A percentile compares a stretch with the other conserved stretches of the same genome.
Conservation (phyloP, 2,797 vertebrate species). For the Pristis pectinata region DNA sequence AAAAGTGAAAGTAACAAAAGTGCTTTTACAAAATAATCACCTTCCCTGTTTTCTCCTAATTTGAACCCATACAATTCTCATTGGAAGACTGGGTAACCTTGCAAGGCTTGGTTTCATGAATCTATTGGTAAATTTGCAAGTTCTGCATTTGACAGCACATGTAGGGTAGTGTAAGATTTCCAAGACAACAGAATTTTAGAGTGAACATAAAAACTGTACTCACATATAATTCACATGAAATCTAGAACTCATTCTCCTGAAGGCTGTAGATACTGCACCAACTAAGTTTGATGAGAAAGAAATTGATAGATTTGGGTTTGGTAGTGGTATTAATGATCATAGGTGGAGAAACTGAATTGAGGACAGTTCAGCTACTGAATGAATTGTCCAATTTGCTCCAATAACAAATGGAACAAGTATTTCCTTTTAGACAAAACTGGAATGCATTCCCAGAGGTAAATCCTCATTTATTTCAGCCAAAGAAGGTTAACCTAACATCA, state of each 20-base stretch:
- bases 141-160: too few relatives aligned
- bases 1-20: too few relatives aligned
- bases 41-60: too few relatives aligned
- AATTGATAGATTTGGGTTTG: neutral
- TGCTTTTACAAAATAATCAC: too few relatives aligned
- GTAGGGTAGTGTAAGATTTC: too few relatives aligned
- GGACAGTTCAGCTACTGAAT: neutral
- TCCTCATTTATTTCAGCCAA: neutral
- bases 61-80: too few relatives aligned
- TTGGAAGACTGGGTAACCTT: too few relatives aligned
- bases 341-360: neutral
- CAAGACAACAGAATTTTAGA: too few relatives aligned
- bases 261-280: neutral
- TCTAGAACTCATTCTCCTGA: neutral
- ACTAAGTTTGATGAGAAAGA: neutral
- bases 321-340: neutral
- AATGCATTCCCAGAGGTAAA: neutral
- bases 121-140: too few relatives aligned
- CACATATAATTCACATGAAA: too few relatives aligned
- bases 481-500: neutral
- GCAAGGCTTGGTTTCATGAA: too few relatives aligned
- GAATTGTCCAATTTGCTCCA: neutral
- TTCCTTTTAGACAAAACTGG: neutral
- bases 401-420: neutral
- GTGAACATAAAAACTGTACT: too few relatives aligned